phyloP scores from a whole-genome alignment of 2,888 invertebrate genomes.

The Hyles lineata region DNA sequence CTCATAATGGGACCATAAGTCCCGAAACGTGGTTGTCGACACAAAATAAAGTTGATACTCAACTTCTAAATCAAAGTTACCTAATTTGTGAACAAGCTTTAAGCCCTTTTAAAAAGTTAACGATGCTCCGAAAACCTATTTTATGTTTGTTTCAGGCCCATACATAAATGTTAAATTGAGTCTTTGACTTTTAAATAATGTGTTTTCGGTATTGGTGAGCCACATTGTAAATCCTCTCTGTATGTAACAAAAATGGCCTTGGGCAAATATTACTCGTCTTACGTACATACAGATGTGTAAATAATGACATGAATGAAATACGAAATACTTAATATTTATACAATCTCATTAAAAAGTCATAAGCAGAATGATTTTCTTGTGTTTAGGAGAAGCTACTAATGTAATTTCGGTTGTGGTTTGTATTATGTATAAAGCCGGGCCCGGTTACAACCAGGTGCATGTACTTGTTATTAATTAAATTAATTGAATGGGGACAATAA shows the following conservation, averaged over 20 bases:
- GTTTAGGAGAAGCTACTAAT: neutral
- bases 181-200: conserved; percentile 8
- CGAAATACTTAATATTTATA: neutral
- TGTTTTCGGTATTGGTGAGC: neutral
- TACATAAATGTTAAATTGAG: conserved; percentile 9
- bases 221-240: neutral
- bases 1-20: conserved; percentile 38
- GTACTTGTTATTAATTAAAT: too few species aligned
- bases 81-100: conserved; percentile 38
- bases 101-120: conserved; percentile 40
- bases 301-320: neutral
- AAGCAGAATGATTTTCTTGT: neutral
- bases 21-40: conserved; percentile 33
- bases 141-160: conserved; percentile 32
- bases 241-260: neutral
- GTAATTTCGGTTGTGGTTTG: neutral
- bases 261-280: neutral
- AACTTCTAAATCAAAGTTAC: conserved; percentile 43
- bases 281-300: neutral
- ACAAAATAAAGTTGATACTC: conserved; percentile 41
- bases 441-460: too few species aligned
- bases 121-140: conserved; percentile 33
- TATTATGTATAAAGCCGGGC: too few species aligned
- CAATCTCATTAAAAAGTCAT: neutral
- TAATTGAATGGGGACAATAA: too few species aligned